Conservation (phyloP, 2,888 invertebrate species). For the Lycocerus yunnanus region DNA sequence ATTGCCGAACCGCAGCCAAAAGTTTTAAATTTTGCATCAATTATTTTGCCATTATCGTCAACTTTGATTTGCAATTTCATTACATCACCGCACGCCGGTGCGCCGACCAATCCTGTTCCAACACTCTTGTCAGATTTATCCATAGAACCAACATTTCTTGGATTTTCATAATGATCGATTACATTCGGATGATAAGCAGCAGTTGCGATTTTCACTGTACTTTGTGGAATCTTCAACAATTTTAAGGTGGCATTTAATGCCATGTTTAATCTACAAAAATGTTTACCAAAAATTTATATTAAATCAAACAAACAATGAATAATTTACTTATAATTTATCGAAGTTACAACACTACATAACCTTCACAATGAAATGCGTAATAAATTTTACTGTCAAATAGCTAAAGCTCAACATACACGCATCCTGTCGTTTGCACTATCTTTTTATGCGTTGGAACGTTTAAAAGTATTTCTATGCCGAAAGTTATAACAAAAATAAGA, state of each 20-base stretch:
- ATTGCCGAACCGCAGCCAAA: conserved; percentile 99
- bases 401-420: background rate
- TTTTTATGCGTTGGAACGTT: background rate
- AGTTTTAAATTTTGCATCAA: conserved; percentile 99
- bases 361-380: background rate
- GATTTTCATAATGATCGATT: conserved; percentile 99
- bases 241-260: conserved; percentile 47
- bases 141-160: conserved; percentile 95
- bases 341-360: background rate
- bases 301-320: background rate
- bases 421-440: background rate
- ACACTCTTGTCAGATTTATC: conserved; percentile 93
- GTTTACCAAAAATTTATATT: background rate
- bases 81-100: conserved; percentile 99
- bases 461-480: too few relatives aligned
- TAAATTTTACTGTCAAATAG: background rate
- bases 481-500: too few relatives aligned
- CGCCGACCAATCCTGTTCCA: conserved; percentile 97
- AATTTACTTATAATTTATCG: background rate
- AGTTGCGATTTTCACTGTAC: conserved; percentile 46
- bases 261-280: conserved; percentile 37
- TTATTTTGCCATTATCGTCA: conserved; percentile 93
- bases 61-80: conserved; percentile 98
- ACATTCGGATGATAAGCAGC: conserved; percentile 79
- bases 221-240: conserved; percentile 40